phyloP scores from a whole-genome alignment of 37 sponge, comb jelly and placozoan genomes.

The Ianthella basta region DNA sequence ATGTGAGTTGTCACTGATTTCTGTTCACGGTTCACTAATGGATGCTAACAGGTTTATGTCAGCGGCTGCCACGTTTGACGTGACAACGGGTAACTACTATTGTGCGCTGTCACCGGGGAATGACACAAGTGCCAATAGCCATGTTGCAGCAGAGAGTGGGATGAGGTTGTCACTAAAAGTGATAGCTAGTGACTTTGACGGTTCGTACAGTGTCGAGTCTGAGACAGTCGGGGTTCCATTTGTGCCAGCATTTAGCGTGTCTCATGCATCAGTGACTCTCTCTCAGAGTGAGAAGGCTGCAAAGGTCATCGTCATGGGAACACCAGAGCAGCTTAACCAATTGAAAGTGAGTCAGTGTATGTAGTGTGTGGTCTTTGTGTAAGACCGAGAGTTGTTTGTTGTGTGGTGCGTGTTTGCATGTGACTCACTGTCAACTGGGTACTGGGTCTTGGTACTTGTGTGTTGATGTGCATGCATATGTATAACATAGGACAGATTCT shows the following conservation, averaged over 20 bases:
- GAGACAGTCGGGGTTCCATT: conserved; percentile 48
- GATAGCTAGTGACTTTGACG: conserved; percentile 45
- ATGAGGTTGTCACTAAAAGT: conserved; percentile 44
- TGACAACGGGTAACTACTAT: conserved; percentile 35
- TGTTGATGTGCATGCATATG: no score
- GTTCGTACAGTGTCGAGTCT: conserved; percentile 51
- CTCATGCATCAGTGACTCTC: conserved; percentile 17
- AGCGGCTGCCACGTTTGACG: conserved; percentile 49
- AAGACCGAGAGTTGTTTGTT: no score
- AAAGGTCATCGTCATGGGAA: conserved; percentile 45
- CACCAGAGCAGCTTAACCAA: conserved; percentile 44
- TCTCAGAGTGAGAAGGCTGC: not conserved
- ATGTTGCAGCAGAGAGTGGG: conserved; percentile 35
- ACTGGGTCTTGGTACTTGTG: no score
- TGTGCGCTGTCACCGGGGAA: conserved; percentile 35
- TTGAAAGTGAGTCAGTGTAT: conserved; percentile 45
- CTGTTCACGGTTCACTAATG: not conserved
- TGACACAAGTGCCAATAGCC: conserved; percentile 5
- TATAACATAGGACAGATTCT: no score
- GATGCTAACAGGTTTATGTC: conserved; percentile 28
- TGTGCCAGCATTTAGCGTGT: conserved; percentile 58
- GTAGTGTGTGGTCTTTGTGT: no score
- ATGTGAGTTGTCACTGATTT: conserved; percentile 55
- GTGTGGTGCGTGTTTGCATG: no score
- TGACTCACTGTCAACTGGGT: no score